Base-by-base conservation (phyloP, 2,888 invertebrate species). In the Campoplex capitator region DNA sequence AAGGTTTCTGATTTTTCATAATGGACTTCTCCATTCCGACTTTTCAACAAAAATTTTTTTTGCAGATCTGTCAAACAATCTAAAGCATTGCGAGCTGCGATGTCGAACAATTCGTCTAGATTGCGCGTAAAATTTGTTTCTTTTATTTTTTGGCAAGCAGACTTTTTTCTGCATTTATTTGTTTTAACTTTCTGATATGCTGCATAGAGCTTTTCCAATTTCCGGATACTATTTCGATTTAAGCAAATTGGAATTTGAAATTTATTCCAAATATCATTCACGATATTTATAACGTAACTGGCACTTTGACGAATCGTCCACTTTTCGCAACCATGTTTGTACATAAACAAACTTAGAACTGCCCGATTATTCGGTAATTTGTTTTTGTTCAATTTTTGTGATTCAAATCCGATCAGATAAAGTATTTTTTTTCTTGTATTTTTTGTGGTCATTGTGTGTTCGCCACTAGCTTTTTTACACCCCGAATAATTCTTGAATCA, bases 281-380 rank as follows among this genome's bases (percentile, higher is more conserved):
- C 58, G 62, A 62, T 62, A 62, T 62, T 62, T 62, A 13, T 13
- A 62, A 62, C 32, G 32, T 62, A 62, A 62, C 62, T 62, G 6
- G 62, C 62, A 32, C 62, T 62, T 62, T 62, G 62, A 32, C 13
- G 62, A 28, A 62, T 62, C 32, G 32, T 62, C 62, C 62, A 62
- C 9, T 62, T 62, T 62, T 62, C 62, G 32, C 32, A 62, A 62
- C 11, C 1, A 62, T 62, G 62, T 62, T 62, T 62, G 62, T 62
- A 62, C 13, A 62, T 62, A 9, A 62, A 62, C 62, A 62, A 62
- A 62, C 62, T 28, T 2, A 62, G 62, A 62, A 62, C 62, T 1
- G 28, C 62, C 62, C 62, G 32, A 62, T 62, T 62, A 62, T 62
- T 62, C 32, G 62, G 62, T 62, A 62, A 62, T 62, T 62, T 62